Base-by-base conservation (phyloP, 2,888 invertebrate genomes). In the Ferdinandea cuprea region DNA sequence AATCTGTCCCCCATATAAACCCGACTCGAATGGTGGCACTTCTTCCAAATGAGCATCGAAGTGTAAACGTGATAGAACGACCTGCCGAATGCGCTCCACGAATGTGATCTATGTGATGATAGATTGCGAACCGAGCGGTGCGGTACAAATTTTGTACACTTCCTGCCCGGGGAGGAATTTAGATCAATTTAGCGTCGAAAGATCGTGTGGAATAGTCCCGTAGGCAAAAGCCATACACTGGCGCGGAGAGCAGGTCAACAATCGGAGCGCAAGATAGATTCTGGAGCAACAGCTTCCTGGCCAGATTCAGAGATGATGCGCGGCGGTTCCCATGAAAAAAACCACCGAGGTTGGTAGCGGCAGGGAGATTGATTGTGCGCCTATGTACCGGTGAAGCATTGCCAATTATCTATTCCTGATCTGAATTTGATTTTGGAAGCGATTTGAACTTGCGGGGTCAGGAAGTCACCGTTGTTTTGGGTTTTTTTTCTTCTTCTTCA, bases 351-450 rank as follows among this genome's bases (percentile, higher is more conserved):
- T 81, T 71, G 68, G 81, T 81, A 81, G 77, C 77, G 48, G 71
- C 46, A 35, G 56, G 69, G 42, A 35, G 66, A 72, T 71, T 83
- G 77, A 77, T 83, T 83, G 66, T 72, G 48, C 65, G 17, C 37
- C 19, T 15, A 46, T 8, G 19, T 19, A 21, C 68, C 44, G n/a
- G 50, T 46, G 46, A 66, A 66, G 61, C 59, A 44, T 21, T 59
- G 72, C 59, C 68, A 83, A 73, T 83, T 78, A 83, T 78, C 83
- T 72, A 56, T 68, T 42, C 56, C 61, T 50, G 83, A 83, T 83
- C 83, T 83, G 83, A 72, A 83, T 83, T 83, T 73, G 83, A 83
- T 83, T 83, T 83, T 73, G 78, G 78, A 83, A 83, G 83, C 77
- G 83, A 83, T 83, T 83, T 68, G 78, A 78, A 78, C 78, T 78